Base-by-base conservation (phyloP, 2,888 invertebrate species). In the Chymomyza caudatula region DNA sequence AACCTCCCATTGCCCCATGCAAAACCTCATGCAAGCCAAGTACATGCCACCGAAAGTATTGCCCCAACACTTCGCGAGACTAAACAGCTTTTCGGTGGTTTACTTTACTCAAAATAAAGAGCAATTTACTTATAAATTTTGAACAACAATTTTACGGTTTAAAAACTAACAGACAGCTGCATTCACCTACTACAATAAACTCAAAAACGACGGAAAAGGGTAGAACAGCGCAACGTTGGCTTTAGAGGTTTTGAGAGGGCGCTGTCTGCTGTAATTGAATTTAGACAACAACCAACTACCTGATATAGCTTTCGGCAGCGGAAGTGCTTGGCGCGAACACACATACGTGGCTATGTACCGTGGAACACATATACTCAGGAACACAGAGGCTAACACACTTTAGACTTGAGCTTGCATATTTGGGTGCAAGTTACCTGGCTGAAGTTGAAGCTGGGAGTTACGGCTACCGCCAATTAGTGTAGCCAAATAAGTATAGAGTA, bases 91-190 rank as follows among this genome's bases (percentile, higher is more conserved):
- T 73, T 69, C 69, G 66, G 73, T 63, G 73, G 73, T 73, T 73
- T 51, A 17, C 51, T 51, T 51, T 20, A 51, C 19, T 55, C 70
- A 74, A 70, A 74, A 70, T 67, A 74, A 70, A 73, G 74, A 70
- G 71, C 74, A 76, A 76, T 74, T 76, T 74, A 74, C 74, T 74
- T 74, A 76, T 76, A 76, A 73, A 73, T 74, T 74, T 76, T 70
- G 67, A 70, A 76, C 74, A 74, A 65, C 74, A 76, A 74, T 76
- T 76, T 76, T 63, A 65, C 56, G 74, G 60, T 57, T 73, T 43
- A 37, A 37, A 37, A 37, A 37, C 29, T 42, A 23, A 58, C 69
- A 74, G 69, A 73, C 63, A 74, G 69, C 69, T 74, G 73, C 65
- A 60, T 63, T 61, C 63, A 65, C 58, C 73, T 60, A 5, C 73